Base-by-base conservation (phyloP, 2,113 vertebrate species). In the Malurus elegans region DNA sequence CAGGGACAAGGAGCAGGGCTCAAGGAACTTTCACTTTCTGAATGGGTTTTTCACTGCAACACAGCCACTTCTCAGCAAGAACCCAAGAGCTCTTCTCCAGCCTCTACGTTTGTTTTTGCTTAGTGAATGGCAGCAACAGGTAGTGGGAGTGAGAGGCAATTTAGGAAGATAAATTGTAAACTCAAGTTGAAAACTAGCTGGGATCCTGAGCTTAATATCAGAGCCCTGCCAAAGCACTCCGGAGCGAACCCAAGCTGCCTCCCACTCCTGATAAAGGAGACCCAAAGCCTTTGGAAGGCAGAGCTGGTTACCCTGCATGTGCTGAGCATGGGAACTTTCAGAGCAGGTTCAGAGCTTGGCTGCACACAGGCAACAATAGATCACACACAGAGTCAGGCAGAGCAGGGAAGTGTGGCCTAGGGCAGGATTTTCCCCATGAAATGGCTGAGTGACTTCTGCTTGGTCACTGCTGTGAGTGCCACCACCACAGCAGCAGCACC, bases 101-200 rank as follows among this genome's bases (percentile, higher is more conserved):
- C 56, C 71, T 79, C 64, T 48, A 3, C 2, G 1, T 25, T 44
- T 79, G 64, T 67, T 80, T 74, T 61, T 61, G 47, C 54, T 79
- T 47, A 29, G 56, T 64, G 75, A 80, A 42, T n/a, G 81, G 60
- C 90, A 93, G 82, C 85, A 95, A 79, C 54, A 96, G 94, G 79
- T 83, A 96, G 67, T 54, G 44, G 50, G 74, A 80, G 44, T 31
- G 31, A 71, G 78, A 86, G 75, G 79, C 76, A 81, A 56, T 86
- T 94, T 54, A 92, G 74, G 87, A 74, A 85, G 51, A 83, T 89
- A 94, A 72, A 87, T 85, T 1, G 7, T 70, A 72, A 96, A 92
- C 16, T 75, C 24, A 23, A 54, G 62, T 48, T 90, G 40, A 74
- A 84, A 95, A 56, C 88, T 92, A 88, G 79, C 90, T 73, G 16